Evolutionary conservation across 53 echinoderm and acorn worm species (phyloP).

Genomic region (Holothuria scabra): DNA sequence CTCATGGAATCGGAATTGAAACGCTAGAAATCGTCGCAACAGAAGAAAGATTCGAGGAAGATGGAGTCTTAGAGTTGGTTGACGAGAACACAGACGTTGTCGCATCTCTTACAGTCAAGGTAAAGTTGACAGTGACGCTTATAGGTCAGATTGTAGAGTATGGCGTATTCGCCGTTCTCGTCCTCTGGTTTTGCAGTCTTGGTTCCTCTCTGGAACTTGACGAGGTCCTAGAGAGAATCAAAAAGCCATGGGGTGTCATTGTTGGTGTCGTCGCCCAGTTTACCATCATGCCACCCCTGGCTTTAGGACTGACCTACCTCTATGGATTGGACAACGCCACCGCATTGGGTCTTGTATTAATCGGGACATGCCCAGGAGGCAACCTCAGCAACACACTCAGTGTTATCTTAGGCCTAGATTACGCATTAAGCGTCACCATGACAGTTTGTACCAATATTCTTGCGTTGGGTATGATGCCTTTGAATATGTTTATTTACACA

Average conservation of each 20-base stretch:
- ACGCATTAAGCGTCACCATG: conserved; percentile 46
- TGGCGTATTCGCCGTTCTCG: background rate
- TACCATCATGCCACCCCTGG: conserved; percentile 44
- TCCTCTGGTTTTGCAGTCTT: conserved; percentile 19
- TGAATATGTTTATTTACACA: conserved; percentile 45
- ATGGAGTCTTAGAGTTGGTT: conserved; percentile 2
- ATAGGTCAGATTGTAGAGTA: conserved; percentile 18
- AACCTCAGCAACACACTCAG: conserved; percentile 41
- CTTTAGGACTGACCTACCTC: conserved; percentile 11
- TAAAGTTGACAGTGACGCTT: background rate
- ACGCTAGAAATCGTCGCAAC: conserved; percentile 36
- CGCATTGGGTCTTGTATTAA: conserved; percentile 29
- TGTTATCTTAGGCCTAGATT: conserved; percentile 27
- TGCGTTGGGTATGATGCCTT: conserved; percentile 47
- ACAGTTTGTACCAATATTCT: conserved; percentile 15
- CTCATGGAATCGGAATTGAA: conserved; percentile 50
- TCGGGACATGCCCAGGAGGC: conserved; percentile 41
- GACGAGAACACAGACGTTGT: background rate
- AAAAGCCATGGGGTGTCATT: conserved; percentile 51
- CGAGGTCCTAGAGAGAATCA: conserved; percentile 12
- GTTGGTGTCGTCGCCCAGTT: conserved; percentile 38
- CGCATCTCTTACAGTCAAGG: conserved; percentile 28
- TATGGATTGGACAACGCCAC: conserved; percentile 22
- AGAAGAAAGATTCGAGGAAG: conserved; percentile 24
- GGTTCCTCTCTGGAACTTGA: conserved; percentile 16